Evolutionary conservation across 1,140 invertebrate genomes (phyloP), one percentile per base, ranked within the genome.

Genomic region (Copidosoma floridanum): DNA sequence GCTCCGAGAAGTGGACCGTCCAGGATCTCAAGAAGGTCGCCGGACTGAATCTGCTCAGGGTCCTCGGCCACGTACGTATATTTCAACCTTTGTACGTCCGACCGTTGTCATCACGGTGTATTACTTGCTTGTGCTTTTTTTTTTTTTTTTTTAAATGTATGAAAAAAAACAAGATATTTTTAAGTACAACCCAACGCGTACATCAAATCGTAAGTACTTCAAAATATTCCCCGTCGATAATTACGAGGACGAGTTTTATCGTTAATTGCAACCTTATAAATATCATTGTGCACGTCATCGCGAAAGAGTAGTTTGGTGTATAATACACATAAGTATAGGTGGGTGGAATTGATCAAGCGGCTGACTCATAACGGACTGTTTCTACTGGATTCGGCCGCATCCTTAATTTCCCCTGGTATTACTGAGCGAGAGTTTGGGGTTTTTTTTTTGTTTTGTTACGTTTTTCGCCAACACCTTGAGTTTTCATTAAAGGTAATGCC

Each of bases 1-100:
- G 89, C 11, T 85, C 83, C 43, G 87, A 89, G n/a, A 86, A 88
- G 24, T 95, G 93, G 91, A 86, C 84, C 47, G 85, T 89, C 52
- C 86, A 88, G 20, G 92, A 95, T 73, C 80, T 97, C 32, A 90
- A 91, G 62, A 95, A 95, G 80, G 80, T 97, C 61, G 92, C 93
- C 7, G 93, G 93, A 21, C 82, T 89, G 52, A 97, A 95, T 77
- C 86, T 95, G 68, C 75, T 95, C 50, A 83, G 92, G 48, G 94
- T 94, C 43, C 82, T 88, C 51, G 78, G 65, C 55, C 64, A 76
- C 71, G 77, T 77, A 64, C 61, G 60, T 27, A 59, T 29, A 21
- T 12, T 29, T 58, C 11, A n/a, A 14, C 14, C 3, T 20, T 43
- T 11, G 16, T 38, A 12, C 6, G 10, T 38, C 14, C 16, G 4